Evolutionary conservation across 2,797 vertebrate genomes (phyloP), one percentile per base, ranked within the genome.

Genomic region (Vireo griseus): DNA sequence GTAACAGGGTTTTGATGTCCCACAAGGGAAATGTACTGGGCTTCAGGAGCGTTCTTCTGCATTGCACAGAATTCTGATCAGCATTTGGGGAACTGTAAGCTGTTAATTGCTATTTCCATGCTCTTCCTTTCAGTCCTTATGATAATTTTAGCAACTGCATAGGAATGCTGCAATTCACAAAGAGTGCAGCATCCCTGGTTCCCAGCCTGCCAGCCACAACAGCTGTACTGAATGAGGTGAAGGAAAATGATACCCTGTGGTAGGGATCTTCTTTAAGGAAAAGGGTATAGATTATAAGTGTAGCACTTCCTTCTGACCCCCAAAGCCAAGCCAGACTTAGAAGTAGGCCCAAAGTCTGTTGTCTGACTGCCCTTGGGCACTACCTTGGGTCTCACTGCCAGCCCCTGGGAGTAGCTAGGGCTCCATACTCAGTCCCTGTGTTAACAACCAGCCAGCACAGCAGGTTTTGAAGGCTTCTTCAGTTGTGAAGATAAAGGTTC

Each of bases 81-180:
- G 65, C 33, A 42, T 85, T 77, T 77, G 16, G 21, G 37, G 57
- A 86, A 57, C 45, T 77, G 21, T 80, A 80, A 83, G 9, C 65
- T 88, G 48, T 40, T 82, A 61, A 82, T 66, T 76, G 72, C 55
- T 62, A 35, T 67, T 88, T 86, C 75, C 5, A 3, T 82, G 67
- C 51, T 58, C 16, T 80, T 65, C 52, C 33, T 85, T 86, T 86
- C 42, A 74, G 45, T 71, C 33, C 57, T 83, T 31, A 8, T 14
- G 65, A 45, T 86, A 86, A 92, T 94, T 95, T 95, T 90, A 88
- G 75, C 61, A 80, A 76, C 37, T 39, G 68, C 37, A 61, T 37
- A 74, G 82, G 82, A 94, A 59, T 1, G 4, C n/a, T 90, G 44
- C n/a, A n/a, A 57, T 86, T 83, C 6, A 2, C 26, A 21, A 67